phyloP scores from a whole-genome alignment of 2,888 invertebrate species.

The Rotaria sp. region DNA sequence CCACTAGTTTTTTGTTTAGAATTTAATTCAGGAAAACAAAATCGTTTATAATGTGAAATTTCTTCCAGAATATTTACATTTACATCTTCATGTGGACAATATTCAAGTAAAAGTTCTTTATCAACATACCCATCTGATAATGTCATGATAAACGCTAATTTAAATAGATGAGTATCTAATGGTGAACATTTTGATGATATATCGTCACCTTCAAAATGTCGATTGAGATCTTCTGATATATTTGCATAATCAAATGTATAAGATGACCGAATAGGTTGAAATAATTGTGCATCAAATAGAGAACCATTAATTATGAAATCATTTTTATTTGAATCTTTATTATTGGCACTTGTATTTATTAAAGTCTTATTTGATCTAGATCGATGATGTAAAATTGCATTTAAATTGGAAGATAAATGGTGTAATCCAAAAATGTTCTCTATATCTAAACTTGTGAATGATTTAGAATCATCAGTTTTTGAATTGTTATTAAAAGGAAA shows the following conservation, averaged over 20 bases:
- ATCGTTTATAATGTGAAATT: not conserved
- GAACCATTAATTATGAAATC: conserved; percentile 17
- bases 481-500: too few species aligned
- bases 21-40: conserved; percentile 17
- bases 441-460: not conserved
- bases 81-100: not conserved
- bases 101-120: conserved; percentile 1
- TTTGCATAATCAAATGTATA: not conserved
- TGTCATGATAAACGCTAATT: not conserved
- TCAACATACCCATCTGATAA: not conserved
- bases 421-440: not conserved
- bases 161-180: not conserved
- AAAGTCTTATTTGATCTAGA: not conserved
- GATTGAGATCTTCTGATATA: not conserved
- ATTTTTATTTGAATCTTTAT: not conserved
- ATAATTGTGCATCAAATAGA: conserved; percentile 32
- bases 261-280: not conserved
- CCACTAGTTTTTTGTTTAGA: not conserved
- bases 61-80: not conserved
- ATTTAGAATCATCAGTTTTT: not conserved
- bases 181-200: not conserved
- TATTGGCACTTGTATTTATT: not conserved
- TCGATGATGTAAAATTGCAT: not conserved
- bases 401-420: not conserved
- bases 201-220: not conserved